Conservation (phyloP, 2,113 vertebrate species). For the Dicentrarchus labrax region DNA sequence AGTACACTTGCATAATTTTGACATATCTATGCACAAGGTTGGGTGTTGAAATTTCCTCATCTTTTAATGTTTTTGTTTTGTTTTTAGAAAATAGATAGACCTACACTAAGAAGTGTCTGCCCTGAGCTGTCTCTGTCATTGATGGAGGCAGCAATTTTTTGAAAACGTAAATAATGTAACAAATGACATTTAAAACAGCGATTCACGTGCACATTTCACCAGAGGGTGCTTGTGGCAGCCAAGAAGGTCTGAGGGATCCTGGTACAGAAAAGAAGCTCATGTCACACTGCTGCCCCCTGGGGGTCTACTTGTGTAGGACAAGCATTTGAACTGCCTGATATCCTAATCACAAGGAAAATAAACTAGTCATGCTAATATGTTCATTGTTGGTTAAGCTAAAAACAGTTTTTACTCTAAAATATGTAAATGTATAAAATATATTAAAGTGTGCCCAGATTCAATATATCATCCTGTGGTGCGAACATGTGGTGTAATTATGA, state of each 20-base stretch:
- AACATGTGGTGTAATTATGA: background rate
- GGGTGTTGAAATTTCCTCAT: background rate
- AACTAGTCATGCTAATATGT: background rate
- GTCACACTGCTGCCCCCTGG: slow-evolving; percentile 51
- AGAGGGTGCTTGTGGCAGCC: background rate
- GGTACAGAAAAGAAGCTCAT: background rate
- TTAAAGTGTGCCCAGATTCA: background rate
- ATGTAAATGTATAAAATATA: background rate
- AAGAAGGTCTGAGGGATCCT: no score
- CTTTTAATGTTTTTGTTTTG: background rate
- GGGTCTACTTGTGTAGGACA: background rate
- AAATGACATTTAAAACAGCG: background rate
- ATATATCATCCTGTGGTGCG: background rate
- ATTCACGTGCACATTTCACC: background rate
- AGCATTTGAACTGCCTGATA: background rate
- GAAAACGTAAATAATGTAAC: background rate
- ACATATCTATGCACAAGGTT: background rate
- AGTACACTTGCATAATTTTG: no score
- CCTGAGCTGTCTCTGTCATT: no score
- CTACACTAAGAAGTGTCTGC: background rate
- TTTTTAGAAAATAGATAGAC: background rate
- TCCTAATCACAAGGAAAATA: background rate
- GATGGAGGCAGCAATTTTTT: background rate
- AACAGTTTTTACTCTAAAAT: background rate
- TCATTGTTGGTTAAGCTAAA: background rate